Base-by-base conservation (phyloP, 1,140 invertebrate genomes). In the Lepidurus packardi region DNA sequence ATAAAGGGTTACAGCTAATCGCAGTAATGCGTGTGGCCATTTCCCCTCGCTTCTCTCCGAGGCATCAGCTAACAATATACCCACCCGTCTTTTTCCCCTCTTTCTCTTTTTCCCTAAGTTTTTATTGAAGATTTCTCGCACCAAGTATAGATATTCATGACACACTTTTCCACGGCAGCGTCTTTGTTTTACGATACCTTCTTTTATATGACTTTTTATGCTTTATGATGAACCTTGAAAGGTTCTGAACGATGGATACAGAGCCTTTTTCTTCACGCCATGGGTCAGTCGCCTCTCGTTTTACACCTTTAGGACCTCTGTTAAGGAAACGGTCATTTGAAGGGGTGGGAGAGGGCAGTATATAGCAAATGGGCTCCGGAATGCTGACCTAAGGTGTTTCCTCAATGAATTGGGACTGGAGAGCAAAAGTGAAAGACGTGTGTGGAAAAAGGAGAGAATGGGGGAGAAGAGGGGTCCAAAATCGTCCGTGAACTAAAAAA, bases 391-490 rank as follows among this genome's bases (percentile, higher is more conserved):
- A n/a, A 65, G 53, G 53, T 65, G 53, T 65, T 65, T 16, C 13
- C 53, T 65, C 13, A 76, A 45, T 76, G 53, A 45, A 25, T 41
- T 13, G n/a, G 77, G 9, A 10, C 13, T 65, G 77, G 43, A 10
- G n/a, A 73, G 47, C 5, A 78, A 43, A 42, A 75, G 74, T 13
- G 76, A 77, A 25, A 13, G 76, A 45, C 43, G 16, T 13, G 24
- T 53, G 76, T 13, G 13, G 53, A 34, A 34, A 34, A 34, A 34
- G 25, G 43, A 75, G 73, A 76, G 25, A 34, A 24, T 24, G 74
- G 24, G n/a, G 25, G 73, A 73, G 42, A 73, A 77, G 73, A 65
- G 53, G 13, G 53, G 53, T 13, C 21, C 16, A 21, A 65, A 65
- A 65, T 7, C 53, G 53, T 65, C 53, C 16, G 21, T 7, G 53